phyloP scores from a whole-genome alignment of 2,113 vertebrate species.

The Peucedramus taeniatus region DNA sequence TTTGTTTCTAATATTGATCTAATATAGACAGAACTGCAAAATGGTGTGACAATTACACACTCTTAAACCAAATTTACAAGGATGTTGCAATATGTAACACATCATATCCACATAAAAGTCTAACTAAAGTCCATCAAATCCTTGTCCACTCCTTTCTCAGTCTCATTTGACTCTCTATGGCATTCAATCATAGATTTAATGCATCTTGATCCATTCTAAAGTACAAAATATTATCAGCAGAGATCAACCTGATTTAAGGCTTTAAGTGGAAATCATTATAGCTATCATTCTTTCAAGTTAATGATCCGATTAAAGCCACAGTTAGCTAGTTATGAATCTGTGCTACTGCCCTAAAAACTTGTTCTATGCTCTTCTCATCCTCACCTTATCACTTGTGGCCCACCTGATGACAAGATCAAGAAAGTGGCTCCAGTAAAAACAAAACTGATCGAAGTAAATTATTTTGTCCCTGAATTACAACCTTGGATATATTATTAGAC shows the following conservation, averaged over 20 bases:
- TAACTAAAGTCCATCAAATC: not conserved
- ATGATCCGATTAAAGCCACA: not conserved
- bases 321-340: not conserved
- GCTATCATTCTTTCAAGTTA: not conserved
- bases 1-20: not conserved
- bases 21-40: not conserved
- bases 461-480: not conserved
- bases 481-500: not conserved
- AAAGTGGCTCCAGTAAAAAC: not conserved
- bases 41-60: not conserved
- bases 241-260: not conserved
- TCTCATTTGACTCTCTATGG: not conserved
- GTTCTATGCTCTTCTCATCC: not conserved
- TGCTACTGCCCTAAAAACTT: not conserved
- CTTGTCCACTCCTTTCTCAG: not conserved
- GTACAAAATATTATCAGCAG: not conserved
- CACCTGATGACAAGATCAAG: not conserved
- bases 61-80: not conserved
- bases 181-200: not conserved
- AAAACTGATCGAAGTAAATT: not conserved
- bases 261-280: not conserved
- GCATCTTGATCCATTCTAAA: not conserved
- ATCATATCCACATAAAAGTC: not conserved
- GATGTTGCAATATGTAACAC: not conserved
- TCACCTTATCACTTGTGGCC: not conserved